Base-by-base conservation (phyloP, 2,113 vertebrate species). In the Lethenteron camtschaticum region DNA sequence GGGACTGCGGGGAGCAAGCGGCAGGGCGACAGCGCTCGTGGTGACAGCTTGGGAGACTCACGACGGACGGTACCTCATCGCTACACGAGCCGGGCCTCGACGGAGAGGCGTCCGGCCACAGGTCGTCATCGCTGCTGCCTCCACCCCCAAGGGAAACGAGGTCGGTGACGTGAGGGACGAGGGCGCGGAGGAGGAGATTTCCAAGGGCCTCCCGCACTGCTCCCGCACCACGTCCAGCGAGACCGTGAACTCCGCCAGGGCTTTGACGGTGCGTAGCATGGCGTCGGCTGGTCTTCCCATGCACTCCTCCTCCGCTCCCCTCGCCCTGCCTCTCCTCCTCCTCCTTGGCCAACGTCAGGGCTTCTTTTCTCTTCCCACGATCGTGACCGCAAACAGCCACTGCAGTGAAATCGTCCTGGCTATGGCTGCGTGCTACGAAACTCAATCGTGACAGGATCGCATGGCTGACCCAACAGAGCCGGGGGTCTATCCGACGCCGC, bases 241-340 rank as follows among this genome's bases (percentile, higher is more conserved):
- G 75, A 96, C 90, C 81, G 88, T 89, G 84, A 96, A 95, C 82
- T 95, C 89, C 78, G 90, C 88, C 74, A 95, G 84, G 78, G 88
- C 94, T 82, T 85, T 87, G 78, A 95, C 90, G 88, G 95, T 96
- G 82, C 94, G 89, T 82, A 95, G 87, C 90, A 96, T 95, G 78
- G n/a, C 20, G 57, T 20, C 7, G 9, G 41, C 56, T 14, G 66
- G 70, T 68, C 70, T 60, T 70, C 60, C 57, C 70, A 60, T 69
- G 13, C 58, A 69, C 16, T 16, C 12, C 20, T 56, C 20, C 41
- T 16, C 56, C 41, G 16, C 57, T 57, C 18, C 68, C 10, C n/a
- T 11, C 14, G 56, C 71, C 10, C 68, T 57, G 14, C 63, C 68
- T 58, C 16, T 7, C 20, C 16, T 68, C 66, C 57, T 20, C 60